These are phyloP conservation scores for Diadumene lineata DNA, from an alignment of 92 coral and sea anemone species.

Conservation along the genomic window DNA sequence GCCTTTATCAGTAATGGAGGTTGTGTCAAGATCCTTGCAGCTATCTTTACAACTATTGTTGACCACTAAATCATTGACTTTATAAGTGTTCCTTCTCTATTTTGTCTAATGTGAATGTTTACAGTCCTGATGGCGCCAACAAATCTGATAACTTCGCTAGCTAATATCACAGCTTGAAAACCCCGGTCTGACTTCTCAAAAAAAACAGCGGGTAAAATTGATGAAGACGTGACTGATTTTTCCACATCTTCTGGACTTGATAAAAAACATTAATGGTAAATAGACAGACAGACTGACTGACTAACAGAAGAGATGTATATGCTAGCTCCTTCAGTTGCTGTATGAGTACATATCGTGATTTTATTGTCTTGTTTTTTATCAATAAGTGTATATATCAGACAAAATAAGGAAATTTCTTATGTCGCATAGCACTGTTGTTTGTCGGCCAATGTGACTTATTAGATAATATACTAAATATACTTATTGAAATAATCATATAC, in stretches of 20 bases:
- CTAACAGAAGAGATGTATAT: not conserved
- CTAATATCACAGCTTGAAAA: not conserved
- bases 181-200: not conserved
- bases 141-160: not conserved
- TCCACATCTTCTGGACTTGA: not conserved
- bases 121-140: not conserved
- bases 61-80: not conserved
- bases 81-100: not conserved
- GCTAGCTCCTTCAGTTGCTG: too few relatives aligned
- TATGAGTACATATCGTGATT: too few relatives aligned
- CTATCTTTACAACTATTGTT: not conserved
- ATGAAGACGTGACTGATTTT: not conserved
- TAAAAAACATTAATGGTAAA: not conserved
- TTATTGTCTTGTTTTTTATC: too few relatives aligned
- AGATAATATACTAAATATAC: too few relatives aligned
- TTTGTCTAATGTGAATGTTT: slow-evolving; percentile 2
- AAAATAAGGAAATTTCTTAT: too few relatives aligned
- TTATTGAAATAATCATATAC: too few relatives aligned
- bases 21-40: not conserved
- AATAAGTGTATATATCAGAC: too few relatives aligned
- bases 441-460: too few relatives aligned
- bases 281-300: not conserved
- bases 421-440: too few relatives aligned
- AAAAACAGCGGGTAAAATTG: not conserved
- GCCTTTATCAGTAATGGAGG: not conserved